phyloP scores from a whole-genome alignment of 2,888 invertebrate genomes.

The Apotomis capreana region DNA sequence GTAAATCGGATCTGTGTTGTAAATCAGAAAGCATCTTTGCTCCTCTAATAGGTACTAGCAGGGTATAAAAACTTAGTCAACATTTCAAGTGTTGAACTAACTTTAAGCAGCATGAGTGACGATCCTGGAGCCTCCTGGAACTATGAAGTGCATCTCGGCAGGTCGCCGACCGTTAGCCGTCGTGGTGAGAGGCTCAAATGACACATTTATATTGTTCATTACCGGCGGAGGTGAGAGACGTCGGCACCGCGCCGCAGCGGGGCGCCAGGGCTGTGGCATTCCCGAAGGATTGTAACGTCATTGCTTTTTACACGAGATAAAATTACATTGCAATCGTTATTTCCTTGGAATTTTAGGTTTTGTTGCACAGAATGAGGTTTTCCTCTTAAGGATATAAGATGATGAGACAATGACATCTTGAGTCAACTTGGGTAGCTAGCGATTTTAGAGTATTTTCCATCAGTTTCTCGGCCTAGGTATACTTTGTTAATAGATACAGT shows the following conservation, averaged over 20 bases:
- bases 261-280: conserved; percentile 59
- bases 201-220: conserved; percentile 81
- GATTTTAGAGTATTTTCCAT: background rate
- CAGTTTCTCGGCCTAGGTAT: too few species aligned
- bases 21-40: background rate
- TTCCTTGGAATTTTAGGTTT: conserved; percentile 2
- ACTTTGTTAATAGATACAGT: too few species aligned
- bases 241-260: conserved; percentile 70
- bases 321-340: conserved; percentile 10
- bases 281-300: conserved; percentile 29
- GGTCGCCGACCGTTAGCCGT: conserved; percentile 36
- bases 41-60: too few species aligned
- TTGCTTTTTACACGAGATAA: conserved; percentile 25
- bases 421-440: background rate
- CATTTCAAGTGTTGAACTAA: too few species aligned
- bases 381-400: background rate
- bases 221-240: conserved; percentile 79
- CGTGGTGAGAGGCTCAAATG: conserved; percentile 59
- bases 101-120: background rate
- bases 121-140: background rate
- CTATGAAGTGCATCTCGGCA: conserved; percentile 16
- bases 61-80: too few species aligned
- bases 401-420: background rate
- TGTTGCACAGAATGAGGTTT: background rate
- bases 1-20: too few species aligned